Percentiles rank a stretch among this genome's conserved stretches.
phyloP scores from a whole-genome alignment of 2,797 vertebrate genomes.

The Tiaroga cobitis region DNA sequence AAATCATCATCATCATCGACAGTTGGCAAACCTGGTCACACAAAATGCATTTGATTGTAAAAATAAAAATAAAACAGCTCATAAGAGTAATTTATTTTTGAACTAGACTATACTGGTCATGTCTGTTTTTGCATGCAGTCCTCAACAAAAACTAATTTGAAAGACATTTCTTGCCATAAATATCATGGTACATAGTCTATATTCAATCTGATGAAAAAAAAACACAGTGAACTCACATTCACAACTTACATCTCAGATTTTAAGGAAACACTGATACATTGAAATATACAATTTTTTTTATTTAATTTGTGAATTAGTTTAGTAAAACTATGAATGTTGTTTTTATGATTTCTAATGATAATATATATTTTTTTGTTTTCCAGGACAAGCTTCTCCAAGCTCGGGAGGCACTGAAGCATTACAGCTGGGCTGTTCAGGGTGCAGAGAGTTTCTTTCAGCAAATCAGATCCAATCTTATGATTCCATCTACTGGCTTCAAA shows the following conservation, averaged over 20 bases:
- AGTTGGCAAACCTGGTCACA: not conserved
- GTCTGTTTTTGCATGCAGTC: not conserved
- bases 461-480: constrained; percentile 72
- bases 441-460: constrained; percentile 72
- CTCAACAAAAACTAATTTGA: not conserved
- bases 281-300: too few relatives aligned
- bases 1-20: not conserved
- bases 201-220: not conserved
- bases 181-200: not conserved
- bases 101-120: not conserved
- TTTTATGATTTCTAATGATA: not conserved
- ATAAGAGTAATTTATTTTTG: not conserved
- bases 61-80: too few relatives aligned
- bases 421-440: constrained; percentile 74
- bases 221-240: not conserved
- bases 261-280: not conserved
- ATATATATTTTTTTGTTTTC: constrained; percentile 24
- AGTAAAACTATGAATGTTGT: not conserved
- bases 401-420: constrained; percentile 74
- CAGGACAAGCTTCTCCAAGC: constrained; percentile 82
- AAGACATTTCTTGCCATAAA: not conserved
- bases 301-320: not conserved
- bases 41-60: not conserved
- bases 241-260: too few relatives aligned
- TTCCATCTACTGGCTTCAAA: constrained; percentile 68